Evolutionary conservation across 2,888 invertebrate species (phyloP), one percentile per base, ranked within the genome.

Genomic region (Chelonus formosanus): DNA sequence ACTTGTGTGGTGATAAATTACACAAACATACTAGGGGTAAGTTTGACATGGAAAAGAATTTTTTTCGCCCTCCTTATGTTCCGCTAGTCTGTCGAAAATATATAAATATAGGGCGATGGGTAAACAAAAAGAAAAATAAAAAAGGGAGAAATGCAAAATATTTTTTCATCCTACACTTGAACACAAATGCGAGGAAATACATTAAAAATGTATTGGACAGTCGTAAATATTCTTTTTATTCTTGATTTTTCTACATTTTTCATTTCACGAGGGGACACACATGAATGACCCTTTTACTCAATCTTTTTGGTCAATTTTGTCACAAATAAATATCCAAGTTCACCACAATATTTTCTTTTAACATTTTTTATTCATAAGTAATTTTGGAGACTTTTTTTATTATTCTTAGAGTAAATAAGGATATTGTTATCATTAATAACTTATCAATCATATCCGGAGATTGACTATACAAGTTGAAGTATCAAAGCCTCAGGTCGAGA

Each of bases 181-280:
- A 75, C 78, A 73, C 79, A 83, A 83, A 83, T 82, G 79, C 82
- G 79, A 77, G 79, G 81, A 78, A 82, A 82, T 82, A 79, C 84
- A 84, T 84, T 84, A 83, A 84, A 84, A 84, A 84, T 84, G 84
- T 84, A 84, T 84, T 82, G 83, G 82, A 83, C 82, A 82, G 83
- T 83, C 83, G 83, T 76, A 79, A 76, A 71, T 81, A 78, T 80
- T 74, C 61, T 61, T 63, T 60, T 59, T 54, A 80, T 77, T 81
- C 73, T 77, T 70, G 77, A 78, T 80, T 83, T 83, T 80, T 69
- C 78, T 77, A 83, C 81, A 83, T 84, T 83, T 84, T 82, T 84
- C 82, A 83, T 83, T 55, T 54, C 47, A 8, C 3, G 34, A 54
- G 54, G 43, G 43, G 55, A 47, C n/a, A 54, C 36, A 60, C 47